These are phyloP conservation scores for Tridacna crocea DNA, from an alignment of 2,888 invertebrate species.

Conservation along the genomic window DNA sequence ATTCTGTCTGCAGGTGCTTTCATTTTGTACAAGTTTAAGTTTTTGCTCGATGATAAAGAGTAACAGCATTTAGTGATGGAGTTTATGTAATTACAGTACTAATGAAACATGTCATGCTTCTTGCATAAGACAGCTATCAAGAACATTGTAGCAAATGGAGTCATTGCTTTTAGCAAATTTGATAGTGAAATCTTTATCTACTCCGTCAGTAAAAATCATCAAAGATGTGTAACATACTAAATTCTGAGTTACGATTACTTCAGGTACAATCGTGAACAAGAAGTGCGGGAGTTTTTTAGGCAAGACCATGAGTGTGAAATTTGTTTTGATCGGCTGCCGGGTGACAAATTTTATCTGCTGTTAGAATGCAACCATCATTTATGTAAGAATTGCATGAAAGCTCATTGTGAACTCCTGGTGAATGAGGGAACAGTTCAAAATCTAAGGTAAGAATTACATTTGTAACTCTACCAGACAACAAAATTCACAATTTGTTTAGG, in stretches of 20 bases:
- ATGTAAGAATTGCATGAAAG: slow-evolving; percentile 73
- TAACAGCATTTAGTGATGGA: no score
- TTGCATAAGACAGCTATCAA: not conserved
- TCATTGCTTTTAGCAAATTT: not conserved
- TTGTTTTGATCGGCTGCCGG: slow-evolving; percentile 74
- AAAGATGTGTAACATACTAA: no score
- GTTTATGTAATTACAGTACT: no score
- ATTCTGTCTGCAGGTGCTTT: no score
- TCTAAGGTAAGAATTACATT: slow-evolving; percentile 64
- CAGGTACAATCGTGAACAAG: slow-evolving; percentile 71
- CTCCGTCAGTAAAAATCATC: no score
- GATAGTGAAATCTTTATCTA: no score
- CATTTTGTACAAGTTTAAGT: no score
- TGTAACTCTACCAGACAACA: not conserved
- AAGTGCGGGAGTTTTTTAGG: slow-evolving; percentile 64
- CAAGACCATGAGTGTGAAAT: slow-evolving; percentile 74
- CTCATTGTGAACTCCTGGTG: slow-evolving; percentile 73
- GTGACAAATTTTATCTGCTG: slow-evolving; percentile 71
- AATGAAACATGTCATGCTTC: not conserved
- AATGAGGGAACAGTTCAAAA: slow-evolving; percentile 76
- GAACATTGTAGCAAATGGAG: not conserved
- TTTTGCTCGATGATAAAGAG: no score
- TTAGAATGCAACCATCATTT: slow-evolving; percentile 73
- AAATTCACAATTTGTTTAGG: not conserved
- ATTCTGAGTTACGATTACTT: no score